Evolutionary conservation across 2,113 vertebrate species (phyloP).

Genomic region (Antechinus stuartii): DNA sequence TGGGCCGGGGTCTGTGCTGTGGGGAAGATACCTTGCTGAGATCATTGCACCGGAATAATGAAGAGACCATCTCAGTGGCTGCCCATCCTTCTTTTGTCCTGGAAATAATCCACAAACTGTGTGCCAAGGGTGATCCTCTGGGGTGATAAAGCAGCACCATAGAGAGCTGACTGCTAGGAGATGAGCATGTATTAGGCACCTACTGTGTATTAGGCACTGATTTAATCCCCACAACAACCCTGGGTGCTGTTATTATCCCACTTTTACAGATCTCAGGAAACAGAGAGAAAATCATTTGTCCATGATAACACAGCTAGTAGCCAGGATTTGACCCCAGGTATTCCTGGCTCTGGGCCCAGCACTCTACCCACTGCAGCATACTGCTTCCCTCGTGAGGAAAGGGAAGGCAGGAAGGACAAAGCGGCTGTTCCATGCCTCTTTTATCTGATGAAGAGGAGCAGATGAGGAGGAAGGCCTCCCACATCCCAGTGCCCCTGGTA

Average conservation of each 20-base stretch:
- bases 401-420: not conserved
- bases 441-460: not conserved
- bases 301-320: not conserved
- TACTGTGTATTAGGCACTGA: not conserved
- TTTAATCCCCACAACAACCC: not conserved
- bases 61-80: not conserved
- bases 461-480: not conserved
- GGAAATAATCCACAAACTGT: not conserved
- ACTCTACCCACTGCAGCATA: not conserved
- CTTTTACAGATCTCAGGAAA: not conserved
- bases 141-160: no score
- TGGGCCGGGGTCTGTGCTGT: not conserved
- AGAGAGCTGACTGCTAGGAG: not conserved
- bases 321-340: not conserved
- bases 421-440: not conserved
- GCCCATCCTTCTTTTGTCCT: not conserved
- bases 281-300: not conserved
- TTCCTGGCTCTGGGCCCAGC: not conserved
- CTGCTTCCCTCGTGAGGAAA: not conserved
- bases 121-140: not conserved
- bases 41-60: not conserved
- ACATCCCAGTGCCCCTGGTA: not conserved
- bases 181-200: accelerated
- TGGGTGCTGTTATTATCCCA: not conserved
- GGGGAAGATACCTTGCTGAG: not conserved